Conservation (phyloP, 2,113 vertebrate genomes). For the Budorcas taxicolor region DNA sequence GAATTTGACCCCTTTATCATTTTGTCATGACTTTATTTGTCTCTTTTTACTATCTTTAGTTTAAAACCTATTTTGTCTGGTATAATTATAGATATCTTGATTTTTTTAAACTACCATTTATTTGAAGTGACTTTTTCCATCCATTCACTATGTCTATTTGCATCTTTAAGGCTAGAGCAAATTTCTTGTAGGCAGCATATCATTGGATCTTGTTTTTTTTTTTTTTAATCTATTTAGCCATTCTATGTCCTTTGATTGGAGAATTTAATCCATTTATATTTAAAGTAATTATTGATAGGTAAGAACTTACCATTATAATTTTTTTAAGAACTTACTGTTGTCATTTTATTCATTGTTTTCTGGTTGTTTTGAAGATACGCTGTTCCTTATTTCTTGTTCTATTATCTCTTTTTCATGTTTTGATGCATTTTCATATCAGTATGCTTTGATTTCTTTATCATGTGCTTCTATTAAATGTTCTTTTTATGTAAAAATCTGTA, state of each 20-base stretch:
- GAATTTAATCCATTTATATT: not conserved
- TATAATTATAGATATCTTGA: not conserved
- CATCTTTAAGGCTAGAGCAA: not conserved
- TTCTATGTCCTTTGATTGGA: not conserved
- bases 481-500: not conserved
- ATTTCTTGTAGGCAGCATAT: not conserved
- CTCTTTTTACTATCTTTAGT: not conserved
- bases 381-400: not conserved
- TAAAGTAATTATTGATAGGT: not conserved
- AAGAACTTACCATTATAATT: not conserved
- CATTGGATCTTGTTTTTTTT: not conserved
- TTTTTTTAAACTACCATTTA: not conserved
- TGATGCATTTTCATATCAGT: not conserved
- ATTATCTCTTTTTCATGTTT: not conserved
- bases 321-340: not conserved
- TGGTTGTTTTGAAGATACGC: not conserved
- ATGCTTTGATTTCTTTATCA: not conserved
- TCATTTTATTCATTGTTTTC: not conserved
- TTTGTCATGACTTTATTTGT: not conserved
- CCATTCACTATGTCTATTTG: not conserved
- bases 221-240: not conserved
- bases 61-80: not conserved
- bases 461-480: not conserved
- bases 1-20: not conserved
- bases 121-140: not conserved